Conservation (phyloP, 2,888 invertebrate species). For the Tetrapedia diversipes region DNA sequence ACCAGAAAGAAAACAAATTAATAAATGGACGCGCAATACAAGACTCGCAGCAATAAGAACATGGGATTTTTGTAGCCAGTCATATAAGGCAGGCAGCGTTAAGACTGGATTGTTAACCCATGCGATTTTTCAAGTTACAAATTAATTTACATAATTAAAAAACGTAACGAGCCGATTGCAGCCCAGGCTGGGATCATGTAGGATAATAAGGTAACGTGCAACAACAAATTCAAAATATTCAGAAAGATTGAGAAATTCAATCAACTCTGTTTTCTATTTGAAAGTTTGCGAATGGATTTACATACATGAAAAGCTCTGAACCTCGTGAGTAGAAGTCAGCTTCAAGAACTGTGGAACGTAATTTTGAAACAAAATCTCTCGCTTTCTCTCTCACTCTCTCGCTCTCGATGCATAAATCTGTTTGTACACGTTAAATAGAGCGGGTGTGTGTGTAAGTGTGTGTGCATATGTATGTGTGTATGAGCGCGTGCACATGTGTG, state of each 20-base stretch:
- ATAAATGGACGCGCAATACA: slow-evolving; percentile 48
- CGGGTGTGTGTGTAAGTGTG: background rate
- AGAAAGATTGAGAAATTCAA: slow-evolving; percentile 68
- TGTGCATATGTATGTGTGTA: background rate
- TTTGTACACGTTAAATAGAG: background rate
- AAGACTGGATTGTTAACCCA: slow-evolving; percentile 77
- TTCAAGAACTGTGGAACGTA: slow-evolving; percentile 65
- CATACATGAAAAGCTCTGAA: slow-evolving; percentile 72
- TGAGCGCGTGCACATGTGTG: background rate
- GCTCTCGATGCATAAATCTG: slow-evolving; percentile 4
- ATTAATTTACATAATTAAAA: slow-evolving; percentile 50
- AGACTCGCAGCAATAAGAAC: slow-evolving; percentile 37
- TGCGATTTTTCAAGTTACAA: slow-evolving; percentile 72
- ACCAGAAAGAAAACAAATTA: slow-evolving; percentile 44
- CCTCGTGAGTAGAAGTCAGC: slow-evolving; percentile 72
- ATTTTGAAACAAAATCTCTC: slow-evolving; percentile 21
- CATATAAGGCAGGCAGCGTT: slow-evolving; percentile 72
- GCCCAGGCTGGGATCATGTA: slow-evolving; percentile 70
- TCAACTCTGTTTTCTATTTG: slow-evolving; percentile 70
- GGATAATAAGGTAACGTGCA: slow-evolving; percentile 70
- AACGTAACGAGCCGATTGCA: slow-evolving; percentile 65
- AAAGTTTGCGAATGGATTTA: slow-evolving; percentile 71
- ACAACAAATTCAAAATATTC: slow-evolving; percentile 69
- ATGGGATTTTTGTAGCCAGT: slow-evolving; percentile 57
- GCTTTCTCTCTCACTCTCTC: background rate